Base-by-base conservation (phyloP, 1,140 invertebrate genomes). In the Drosophila bifasciata region DNA sequence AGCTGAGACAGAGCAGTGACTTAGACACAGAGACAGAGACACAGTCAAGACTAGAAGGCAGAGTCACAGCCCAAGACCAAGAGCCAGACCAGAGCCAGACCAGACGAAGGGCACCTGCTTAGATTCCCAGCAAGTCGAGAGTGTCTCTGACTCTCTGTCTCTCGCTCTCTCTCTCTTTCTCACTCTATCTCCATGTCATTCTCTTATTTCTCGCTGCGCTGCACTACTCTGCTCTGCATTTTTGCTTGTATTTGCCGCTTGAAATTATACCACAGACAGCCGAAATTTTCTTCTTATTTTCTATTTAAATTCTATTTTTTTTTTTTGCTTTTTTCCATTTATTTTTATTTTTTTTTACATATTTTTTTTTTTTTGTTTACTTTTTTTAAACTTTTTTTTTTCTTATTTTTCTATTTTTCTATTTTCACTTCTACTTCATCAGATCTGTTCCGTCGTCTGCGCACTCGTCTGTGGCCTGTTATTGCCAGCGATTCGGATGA, bases 401-500 rank as follows among this genome's bases (percentile, higher is more conserved):
- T 36, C 4, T 13, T 4, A 13, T 32, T 45, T 61, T 39, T 9
- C 4, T 39, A 52, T 57, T 53, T 53, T 53, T 62, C 21, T 45
- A 17, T 53, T 52, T 49, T 36, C 49, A 11, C 4, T 51, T 32
- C 25, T 17, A 45, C 21, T 55, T 66, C 55, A 36, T 2, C 13
- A 91, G 89, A 91, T 46, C 74, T 91, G 41, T 74, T 91, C 71
- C 81, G 83, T 44, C 85, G 89, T 13, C 64, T 91, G 9, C 83
- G 75, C 49, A 17, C 68, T 2, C 89, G 83, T 48, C 43, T 91
- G 3, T 90, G 75, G 77, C 75, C 89, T 25, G 43, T 70, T 28
- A 25, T 56, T 44, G 72, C 59, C 78, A 44, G 25, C 52, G 52
- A 55, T 43, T 48, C 56, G 5, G 16, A 32, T 2, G 69, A 64